These are phyloP conservation scores for Agonopterix alstromeriana DNA, from an alignment of 2,888 invertebrate genomes.

Conservation along the genomic window DNA sequence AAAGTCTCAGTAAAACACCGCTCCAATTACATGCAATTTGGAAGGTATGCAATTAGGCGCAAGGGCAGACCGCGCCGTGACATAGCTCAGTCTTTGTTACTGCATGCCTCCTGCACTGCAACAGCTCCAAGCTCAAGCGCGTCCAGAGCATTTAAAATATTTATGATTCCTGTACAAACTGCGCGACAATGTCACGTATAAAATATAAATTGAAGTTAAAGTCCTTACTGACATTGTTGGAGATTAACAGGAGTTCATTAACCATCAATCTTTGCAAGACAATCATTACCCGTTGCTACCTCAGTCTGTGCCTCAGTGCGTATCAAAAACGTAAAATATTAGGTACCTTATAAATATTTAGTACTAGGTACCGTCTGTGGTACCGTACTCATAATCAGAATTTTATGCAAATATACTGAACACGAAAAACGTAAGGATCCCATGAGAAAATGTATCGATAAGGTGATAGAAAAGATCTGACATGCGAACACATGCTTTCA, in stretches of 20 bases:
- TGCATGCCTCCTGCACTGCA: background rate
- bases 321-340: too few relatives aligned
- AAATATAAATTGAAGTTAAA: too few relatives aligned
- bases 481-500: slow-evolving; percentile 52
- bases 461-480: slow-evolving; percentile 41
- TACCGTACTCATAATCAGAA: too few relatives aligned
- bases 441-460: slow-evolving; percentile 57
- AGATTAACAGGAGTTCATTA: too few relatives aligned
- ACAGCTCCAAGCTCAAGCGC: background rate
- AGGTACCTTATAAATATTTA: too few relatives aligned
- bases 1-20: slow-evolving; percentile 25
- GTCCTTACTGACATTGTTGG: too few relatives aligned
- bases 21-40: slow-evolving; percentile 39
- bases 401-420: slow-evolving; percentile 36
- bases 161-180: background rate
- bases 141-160: background rate
- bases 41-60: background rate
- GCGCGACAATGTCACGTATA: too few relatives aligned
- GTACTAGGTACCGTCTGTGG: too few relatives aligned
- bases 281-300: too few relatives aligned
- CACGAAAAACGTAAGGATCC: slow-evolving; percentile 34
- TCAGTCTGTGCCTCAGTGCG: too few relatives aligned
- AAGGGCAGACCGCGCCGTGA: background rate
- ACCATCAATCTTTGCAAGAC: too few relatives aligned
- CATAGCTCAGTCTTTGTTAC: background rate